Base-by-base conservation (phyloP, 2,888 invertebrate species). In the Callimorpha dominula region DNA sequence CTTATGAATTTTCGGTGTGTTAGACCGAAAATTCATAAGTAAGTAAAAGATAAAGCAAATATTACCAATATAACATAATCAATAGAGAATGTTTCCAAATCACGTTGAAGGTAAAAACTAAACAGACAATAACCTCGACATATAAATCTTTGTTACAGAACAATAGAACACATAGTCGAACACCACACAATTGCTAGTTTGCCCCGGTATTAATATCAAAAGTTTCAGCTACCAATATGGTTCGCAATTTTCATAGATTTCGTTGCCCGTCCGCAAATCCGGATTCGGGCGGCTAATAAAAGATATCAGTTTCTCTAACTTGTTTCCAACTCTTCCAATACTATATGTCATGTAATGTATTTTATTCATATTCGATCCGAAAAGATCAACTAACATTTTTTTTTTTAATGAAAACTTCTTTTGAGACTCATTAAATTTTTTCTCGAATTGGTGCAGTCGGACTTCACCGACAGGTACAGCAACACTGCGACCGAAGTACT, bases 241-340 rank as follows among this genome's bases (percentile, higher is more conserved):
- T 79, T 81, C 85, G 86, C 87, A 83, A 87, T 85, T 77, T 88
- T 81, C 74, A 71, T 67, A 63, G 74, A 65, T n/a, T n/a, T n/a
- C n/a, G n/a, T n/a, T n/a, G n/a, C n/a, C n/a, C n/a, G n/a, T n/a
- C n/a, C n/a, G 31, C 68, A 68, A 60, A 62, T 40, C 52, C 60
- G 70, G 81, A 82, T 84, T 82, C 82, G 79, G 81, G 78, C 77
- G 81, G 85, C 87, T 89, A 91, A 91, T 91, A 91, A 91, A 91
- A 91, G 89, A 90, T 90, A 88, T 85, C 90, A 88, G 87, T 87
- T 82, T 81, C 11, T 84, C 82, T 86, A 88, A 91, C 89, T 91
- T 87, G 85, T 86, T 86, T 84, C 88, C 85, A 87, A 90, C 86
- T 90, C 81, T 83, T 82, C 80, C 88, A 86, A 66, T 75, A 68